A percentile compares a stretch with the other conserved stretches of the same genome.
phyloP scores from a whole-genome alignment of 2,113 vertebrate species.

The Apteryx mantelli region DNA sequence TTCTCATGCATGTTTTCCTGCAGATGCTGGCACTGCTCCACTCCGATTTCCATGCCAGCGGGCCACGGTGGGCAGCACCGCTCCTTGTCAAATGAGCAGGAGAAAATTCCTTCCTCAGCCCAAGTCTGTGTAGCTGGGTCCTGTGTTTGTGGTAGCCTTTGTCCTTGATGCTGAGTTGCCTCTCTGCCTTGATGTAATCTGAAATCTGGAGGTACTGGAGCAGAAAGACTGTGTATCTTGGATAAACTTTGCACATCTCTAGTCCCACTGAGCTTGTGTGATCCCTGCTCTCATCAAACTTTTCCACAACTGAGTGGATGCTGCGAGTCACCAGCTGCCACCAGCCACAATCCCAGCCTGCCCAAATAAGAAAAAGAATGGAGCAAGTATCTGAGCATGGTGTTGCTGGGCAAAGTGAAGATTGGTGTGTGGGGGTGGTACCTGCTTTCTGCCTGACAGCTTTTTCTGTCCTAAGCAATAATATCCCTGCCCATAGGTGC shows the following conservation, averaged over 20 bases:
- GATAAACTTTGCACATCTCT: not conserved
- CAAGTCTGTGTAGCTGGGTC: not conserved
- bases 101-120: not conserved
- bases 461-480: not conserved
- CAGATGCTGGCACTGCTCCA: not conserved
- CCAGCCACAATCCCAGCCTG: not conserved
- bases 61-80: not conserved
- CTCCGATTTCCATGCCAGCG: not conserved
- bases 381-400: not conserved
- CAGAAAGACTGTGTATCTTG: rapidly evolving
- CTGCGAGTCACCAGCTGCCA: not conserved
- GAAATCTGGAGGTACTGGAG: not conserved
- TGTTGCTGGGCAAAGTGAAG: not conserved
- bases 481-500: not conserved
- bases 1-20: not conserved
- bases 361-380: not conserved
- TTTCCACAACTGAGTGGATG: rapidly evolving
- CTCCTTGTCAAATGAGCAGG: not conserved
- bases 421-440: not conserved
- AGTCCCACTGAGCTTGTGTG: not conserved
- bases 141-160: not conserved
- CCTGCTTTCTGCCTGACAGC: not conserved
- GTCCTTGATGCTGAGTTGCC: not conserved
- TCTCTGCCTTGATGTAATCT: not conserved
- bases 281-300: not conserved